Percentiles rank a stretch among this genome's conserved stretches.
Evolutionary conservation across 2,888 invertebrate genomes (phyloP).

Genomic region (Adineta ricciae): DNA sequence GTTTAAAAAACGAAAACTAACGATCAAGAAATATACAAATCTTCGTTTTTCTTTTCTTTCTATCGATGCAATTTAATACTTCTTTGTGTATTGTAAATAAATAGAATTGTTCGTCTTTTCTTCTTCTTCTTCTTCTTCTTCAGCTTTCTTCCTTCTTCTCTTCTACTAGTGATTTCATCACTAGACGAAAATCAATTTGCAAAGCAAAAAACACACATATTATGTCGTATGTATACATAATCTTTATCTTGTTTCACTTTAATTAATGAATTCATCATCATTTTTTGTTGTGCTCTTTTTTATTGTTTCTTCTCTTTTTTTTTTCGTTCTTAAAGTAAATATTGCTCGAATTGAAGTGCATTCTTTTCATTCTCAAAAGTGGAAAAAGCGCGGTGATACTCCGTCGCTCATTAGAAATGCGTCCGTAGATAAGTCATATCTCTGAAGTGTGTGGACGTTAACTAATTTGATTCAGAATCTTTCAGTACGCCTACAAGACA

Average conservation of each 20-base stretch:
- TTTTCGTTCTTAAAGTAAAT: conserved; percentile 1
- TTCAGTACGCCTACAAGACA: too few relatives aligned
- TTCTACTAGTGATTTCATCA: background rate
- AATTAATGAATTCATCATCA: background rate
- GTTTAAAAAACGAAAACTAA: background rate
- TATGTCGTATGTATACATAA: conserved; percentile 8
- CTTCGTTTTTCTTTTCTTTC: background rate
- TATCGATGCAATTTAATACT: background rate
- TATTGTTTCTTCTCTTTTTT: background rate
- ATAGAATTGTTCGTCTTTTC: background rate
- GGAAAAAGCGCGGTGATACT: background rate
- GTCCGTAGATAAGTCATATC: too few relatives aligned
- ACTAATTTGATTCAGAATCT: too few relatives aligned
- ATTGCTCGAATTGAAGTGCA: background rate
- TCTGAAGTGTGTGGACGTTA: too few relatives aligned
- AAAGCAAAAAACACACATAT: background rate
- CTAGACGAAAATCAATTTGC: background rate
- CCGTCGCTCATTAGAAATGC: background rate
- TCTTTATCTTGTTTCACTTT: background rate
- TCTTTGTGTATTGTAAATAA: background rate
- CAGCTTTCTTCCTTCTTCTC: background rate
- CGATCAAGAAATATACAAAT: background rate
- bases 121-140: background rate
- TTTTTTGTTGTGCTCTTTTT: background rate
- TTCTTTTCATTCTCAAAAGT: background rate